Percentiles rank a stretch among this genome's conserved stretches.
Conservation (phyloP, 2,113 vertebrate genomes). For the Orycteropus afer region DNA sequence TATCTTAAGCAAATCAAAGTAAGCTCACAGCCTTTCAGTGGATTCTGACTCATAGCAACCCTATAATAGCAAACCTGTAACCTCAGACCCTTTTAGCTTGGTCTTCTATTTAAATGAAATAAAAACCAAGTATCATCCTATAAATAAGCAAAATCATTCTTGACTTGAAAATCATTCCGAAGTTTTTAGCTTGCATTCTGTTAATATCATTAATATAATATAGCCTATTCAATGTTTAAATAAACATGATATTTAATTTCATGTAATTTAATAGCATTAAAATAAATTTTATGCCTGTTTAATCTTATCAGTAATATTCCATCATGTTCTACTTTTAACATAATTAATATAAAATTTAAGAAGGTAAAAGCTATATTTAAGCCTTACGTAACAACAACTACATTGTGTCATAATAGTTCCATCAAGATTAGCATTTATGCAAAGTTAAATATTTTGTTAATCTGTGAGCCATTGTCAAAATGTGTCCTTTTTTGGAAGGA, state of each 20-base stretch:
- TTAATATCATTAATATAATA: conserved; percentile 5
- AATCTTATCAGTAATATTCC: conserved; percentile 17
- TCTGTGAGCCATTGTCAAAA: background rate
- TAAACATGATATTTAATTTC: conserved; percentile 31
- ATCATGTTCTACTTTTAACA: conserved; percentile 7
- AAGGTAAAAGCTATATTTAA: background rate
- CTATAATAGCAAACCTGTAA: too few species aligned
- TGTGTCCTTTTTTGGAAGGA: background rate
- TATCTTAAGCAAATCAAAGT: too few species aligned
- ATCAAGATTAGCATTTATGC: background rate
- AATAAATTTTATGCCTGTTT: background rate
- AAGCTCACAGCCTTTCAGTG: too few species aligned
- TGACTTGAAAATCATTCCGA: background rate
- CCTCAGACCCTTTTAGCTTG: background rate
- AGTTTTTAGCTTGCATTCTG: background rate
- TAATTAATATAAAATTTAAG: conserved; percentile 3
- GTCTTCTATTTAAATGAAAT: background rate
- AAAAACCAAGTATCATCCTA: background rate
- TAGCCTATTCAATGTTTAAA: background rate
- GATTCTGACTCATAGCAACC: too few species aligned
- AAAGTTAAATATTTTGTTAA: conserved; percentile 40
- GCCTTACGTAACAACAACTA: background rate
- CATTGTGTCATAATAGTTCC: background rate
- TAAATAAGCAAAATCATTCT: background rate
- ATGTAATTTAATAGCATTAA: conserved; percentile 11